Conservation (phyloP, 2,888 invertebrate species). For the Osedax frankpressi region DNA sequence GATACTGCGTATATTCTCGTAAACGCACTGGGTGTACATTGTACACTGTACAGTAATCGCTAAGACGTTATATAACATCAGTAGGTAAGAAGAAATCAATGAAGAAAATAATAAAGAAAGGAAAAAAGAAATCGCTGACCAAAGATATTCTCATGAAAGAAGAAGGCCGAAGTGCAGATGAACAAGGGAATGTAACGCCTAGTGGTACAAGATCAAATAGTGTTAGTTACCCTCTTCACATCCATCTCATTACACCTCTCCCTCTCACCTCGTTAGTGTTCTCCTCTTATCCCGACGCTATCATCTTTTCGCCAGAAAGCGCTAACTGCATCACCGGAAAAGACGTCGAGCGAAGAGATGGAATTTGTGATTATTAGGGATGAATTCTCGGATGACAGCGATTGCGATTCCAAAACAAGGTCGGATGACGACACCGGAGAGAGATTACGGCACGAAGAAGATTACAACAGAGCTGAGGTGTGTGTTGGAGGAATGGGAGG, state of each 20-base stretch:
- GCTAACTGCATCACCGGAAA: not conserved
- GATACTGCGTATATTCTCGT: no score
- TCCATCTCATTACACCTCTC: not conserved
- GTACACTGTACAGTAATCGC: no score
- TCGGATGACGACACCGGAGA: not conserved
- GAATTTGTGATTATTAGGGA: conserved; percentile 28
- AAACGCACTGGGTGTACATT: no score
- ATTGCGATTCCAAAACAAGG: not conserved
- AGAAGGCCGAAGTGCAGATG: no score
- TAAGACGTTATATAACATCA: no score
- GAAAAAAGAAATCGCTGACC: not conserved
- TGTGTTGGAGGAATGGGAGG: not conserved
- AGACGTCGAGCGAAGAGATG: conserved; percentile 22
- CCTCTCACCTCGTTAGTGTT: conserved; percentile 31
- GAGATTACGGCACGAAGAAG: not conserved
- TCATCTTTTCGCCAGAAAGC: conserved; percentile 27
- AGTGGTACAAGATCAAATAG: not conserved
- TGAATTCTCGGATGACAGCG: conserved; percentile 19
- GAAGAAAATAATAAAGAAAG: not conserved
- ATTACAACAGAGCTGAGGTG: not conserved
- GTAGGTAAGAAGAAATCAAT: not conserved
- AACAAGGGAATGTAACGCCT: not conserved
- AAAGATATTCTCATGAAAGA: not conserved
- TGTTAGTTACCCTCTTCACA: not conserved
- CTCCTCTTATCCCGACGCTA: conserved; percentile 32